A percentile compares a stretch with the other conserved stretches of the same genome.
Conservation (phyloP, 1,140 invertebrate species). For the Drosophila sulfurigaster region DNA sequence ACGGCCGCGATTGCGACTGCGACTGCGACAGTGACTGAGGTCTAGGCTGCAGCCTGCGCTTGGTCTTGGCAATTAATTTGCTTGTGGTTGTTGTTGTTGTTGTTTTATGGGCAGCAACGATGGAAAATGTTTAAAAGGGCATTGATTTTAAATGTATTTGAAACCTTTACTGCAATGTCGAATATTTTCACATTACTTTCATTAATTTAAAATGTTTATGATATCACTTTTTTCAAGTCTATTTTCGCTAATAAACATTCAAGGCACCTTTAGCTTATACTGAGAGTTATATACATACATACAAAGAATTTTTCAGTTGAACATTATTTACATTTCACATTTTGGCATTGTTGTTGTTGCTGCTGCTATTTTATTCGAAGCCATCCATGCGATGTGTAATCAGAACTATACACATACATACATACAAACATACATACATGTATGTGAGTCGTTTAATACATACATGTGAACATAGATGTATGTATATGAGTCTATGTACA, state of each 20-base stretch:
- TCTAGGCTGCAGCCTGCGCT: conserved; percentile 17
- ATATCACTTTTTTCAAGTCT: no score
- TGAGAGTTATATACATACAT: background rate
- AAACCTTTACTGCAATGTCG: background rate
- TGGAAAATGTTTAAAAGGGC: conserved; percentile 6
- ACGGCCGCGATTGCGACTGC: background rate
- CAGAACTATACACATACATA: conserved; percentile 16
- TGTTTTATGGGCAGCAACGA: background rate
- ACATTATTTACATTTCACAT: background rate
- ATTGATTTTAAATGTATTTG: background rate
- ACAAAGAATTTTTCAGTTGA: background rate
- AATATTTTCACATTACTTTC: conserved; percentile 1
- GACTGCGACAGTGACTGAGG: conserved; percentile 8
- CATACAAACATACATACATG: no score
- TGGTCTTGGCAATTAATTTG: conserved; percentile 48
- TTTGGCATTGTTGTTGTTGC: background rate
- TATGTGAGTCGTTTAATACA: no score
- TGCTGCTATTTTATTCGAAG: conserved; percentile 11
- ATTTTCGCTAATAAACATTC: background rate
- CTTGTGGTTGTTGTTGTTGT: conserved; percentile 11
- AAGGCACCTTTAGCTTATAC: background rate
- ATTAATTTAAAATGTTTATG: background rate
- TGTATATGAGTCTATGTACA: background rate
- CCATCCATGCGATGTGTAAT: conserved; percentile 41
- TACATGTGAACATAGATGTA: no score